phyloP scores from a whole-genome alignment of 2,888 invertebrate genomes.

The Ochlodes sylvanus region DNA sequence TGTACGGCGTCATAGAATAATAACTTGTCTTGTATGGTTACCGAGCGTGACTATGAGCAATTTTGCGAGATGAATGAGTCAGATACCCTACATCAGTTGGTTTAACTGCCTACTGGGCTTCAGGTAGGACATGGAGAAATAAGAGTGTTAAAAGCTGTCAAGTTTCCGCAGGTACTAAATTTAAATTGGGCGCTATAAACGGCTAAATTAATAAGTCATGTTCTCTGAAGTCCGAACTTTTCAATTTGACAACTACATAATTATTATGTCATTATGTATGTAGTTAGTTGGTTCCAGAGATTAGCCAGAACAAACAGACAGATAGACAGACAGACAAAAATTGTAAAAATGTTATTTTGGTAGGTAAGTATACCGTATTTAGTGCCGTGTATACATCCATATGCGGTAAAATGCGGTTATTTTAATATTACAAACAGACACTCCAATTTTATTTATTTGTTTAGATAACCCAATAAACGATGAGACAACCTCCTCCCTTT shows the following conservation, averaged over 20 bases:
- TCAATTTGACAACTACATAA: neutral
- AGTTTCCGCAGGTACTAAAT: neutral
- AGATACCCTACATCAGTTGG: constrained; percentile 1
- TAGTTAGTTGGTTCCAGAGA: neutral
- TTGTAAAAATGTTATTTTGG: too few relatives aligned
- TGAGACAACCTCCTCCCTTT: too few relatives aligned
- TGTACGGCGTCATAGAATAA: constrained; percentile 44
- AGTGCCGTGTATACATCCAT: too few relatives aligned
- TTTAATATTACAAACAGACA: too few relatives aligned
- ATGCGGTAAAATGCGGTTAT: too few relatives aligned
- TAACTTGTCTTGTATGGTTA: constrained; percentile 25
- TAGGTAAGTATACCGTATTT: too few relatives aligned
- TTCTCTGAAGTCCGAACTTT: neutral
- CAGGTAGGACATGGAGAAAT: neutral
- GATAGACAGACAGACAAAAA: too few relatives aligned
- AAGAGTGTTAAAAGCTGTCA: neutral
- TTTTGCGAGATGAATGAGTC: constrained; percentile 16
- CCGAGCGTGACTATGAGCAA: constrained; percentile 36
- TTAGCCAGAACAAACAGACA: too few relatives aligned
- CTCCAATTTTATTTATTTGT: too few relatives aligned
- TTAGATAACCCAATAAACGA: too few relatives aligned
- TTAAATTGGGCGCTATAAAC: neutral
- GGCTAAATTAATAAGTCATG: neutral
- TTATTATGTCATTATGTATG: too few relatives aligned
- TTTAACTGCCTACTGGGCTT: neutral